phyloP scores from a whole-genome alignment of 2,888 invertebrate genomes.

The Volucella zonaria region DNA sequence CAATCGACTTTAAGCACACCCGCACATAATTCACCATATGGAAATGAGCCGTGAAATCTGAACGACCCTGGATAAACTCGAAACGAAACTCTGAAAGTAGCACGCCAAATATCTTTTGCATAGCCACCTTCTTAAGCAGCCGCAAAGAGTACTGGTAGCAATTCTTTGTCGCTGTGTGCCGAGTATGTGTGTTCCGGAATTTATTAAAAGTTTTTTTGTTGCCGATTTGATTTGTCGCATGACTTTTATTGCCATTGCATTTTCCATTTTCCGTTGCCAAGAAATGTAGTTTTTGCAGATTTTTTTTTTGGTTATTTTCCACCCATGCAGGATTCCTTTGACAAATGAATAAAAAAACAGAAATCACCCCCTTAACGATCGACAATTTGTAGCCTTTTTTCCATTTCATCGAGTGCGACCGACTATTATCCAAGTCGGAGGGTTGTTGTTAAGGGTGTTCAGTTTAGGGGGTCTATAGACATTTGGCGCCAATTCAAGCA shows the following conservation, averaged over 20 bases:
- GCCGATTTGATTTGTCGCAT: slow-evolving; percentile 69
- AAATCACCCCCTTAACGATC: slow-evolving; percentile 53
- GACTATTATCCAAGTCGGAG: slow-evolving; percentile 59
- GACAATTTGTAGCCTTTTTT: slow-evolving; percentile 67
- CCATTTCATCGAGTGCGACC: slow-evolving; percentile 60
- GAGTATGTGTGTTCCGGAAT: slow-evolving; percentile 49
- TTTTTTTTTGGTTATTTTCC: slow-evolving; percentile 13
- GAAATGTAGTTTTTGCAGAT: slow-evolving; percentile 47
- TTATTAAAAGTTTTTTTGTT: slow-evolving; percentile 69
- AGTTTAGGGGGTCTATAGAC: slow-evolving; percentile 41
- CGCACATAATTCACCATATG: no score
- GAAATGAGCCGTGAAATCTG: no score
- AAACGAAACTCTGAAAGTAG: no score
- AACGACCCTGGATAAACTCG: no score
- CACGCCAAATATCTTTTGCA: no score
- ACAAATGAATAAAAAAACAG: not conserved
- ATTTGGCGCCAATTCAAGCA: slow-evolving; percentile 57
- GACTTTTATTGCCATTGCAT: slow-evolving; percentile 70
- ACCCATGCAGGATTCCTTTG: slow-evolving; percentile 9
- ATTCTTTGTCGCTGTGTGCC: no score
- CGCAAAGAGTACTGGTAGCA: slow-evolving; percentile 14
- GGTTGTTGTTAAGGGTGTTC: slow-evolving; percentile 16
- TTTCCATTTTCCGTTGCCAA: slow-evolving; percentile 66
- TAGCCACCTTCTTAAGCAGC: slow-evolving; percentile 55
- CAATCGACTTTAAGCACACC: no score